Evolutionary conservation across 2,888 invertebrate species (phyloP).

Genomic region (Nesidiocoris tenuis): DNA sequence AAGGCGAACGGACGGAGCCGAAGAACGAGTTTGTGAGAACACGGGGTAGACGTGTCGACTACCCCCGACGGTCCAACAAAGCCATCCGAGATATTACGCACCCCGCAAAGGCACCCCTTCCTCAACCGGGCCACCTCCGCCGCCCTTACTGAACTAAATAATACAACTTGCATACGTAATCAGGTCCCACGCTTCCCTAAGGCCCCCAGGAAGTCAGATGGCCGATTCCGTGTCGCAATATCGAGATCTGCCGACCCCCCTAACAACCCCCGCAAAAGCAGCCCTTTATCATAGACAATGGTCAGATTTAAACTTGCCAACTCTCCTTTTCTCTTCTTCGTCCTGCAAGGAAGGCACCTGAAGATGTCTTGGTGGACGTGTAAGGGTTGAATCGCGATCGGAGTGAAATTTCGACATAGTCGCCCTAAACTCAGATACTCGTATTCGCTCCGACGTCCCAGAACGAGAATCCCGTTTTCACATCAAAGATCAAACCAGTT

Average conservation of each 20-base stretch:
- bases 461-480: too few species aligned
- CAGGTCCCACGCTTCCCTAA: slow-evolving; percentile 41
- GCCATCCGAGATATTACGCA: background rate
- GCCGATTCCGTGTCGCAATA: slow-evolving; percentile 36
- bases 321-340: slow-evolving; percentile 35
- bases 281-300: slow-evolving; percentile 38
- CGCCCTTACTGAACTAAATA: background rate
- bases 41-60: background rate
- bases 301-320: slow-evolving; percentile 42
- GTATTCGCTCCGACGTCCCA: too few species aligned
- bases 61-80: background rate
- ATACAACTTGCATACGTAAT: slow-evolving; percentile 40
- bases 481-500: too few species aligned
- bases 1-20: background rate
- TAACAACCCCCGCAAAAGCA: slow-evolving; percentile 30
- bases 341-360: slow-evolving; percentile 2
- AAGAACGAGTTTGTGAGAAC: background rate
- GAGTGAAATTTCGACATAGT: too few species aligned
- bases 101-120: background rate
- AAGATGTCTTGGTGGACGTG: background rate
- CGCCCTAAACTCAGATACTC: too few species aligned
- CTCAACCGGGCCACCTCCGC: background rate
- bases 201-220: slow-evolving; percentile 41
- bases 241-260: slow-evolving; percentile 14
- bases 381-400: too few species aligned